Evolutionary conservation across 1,140 invertebrate genomes (phyloP), one percentile per base, ranked within the genome.

Genomic region (Sipha flava): DNA sequence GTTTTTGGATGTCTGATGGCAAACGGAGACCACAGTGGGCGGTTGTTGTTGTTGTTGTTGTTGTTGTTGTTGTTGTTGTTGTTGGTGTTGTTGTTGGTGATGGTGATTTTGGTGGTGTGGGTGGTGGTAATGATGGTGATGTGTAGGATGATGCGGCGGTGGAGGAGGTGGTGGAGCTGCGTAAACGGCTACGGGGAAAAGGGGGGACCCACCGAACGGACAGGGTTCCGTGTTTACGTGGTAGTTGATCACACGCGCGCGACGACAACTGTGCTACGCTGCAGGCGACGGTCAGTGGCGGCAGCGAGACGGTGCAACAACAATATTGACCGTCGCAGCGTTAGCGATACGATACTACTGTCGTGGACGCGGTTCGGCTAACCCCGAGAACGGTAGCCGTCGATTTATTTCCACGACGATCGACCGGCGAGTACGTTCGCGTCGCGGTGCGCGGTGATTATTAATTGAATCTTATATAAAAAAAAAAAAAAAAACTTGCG

Each of bases 181-280:
- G 49, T 77, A 77, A 21, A 77, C 73, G 73, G 73, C 73, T 59
- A 77, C 73, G 49, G 73, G 73, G 73, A 77, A 77, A 77, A 77
- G 52, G 73, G 73, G 73, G 45, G 73, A 77, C 34, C 73, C 73
- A 18, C 73, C 34, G 52, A 77, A 77, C 73, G 73, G 52, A 59
- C 73, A 77, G 73, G 73, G 34, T 77, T 77, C 73, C 73, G 73
- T 77, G 73, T 77, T 77, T 77, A 77, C 52, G 73, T 59, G 47
- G 73, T 18, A 23, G 52, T 57, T 57, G 49, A 37, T 43, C 16
- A 47, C 52, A 23, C 29, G 73, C 23, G 47, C n/a, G 21, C 14
- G 59, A 31, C 3, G 29, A n/a, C 23, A 66, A 66, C 14, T 66
- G 40, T 40, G 29, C 5, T 23, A 21, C 23, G 23, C 23, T 57